Base-by-base conservation (phyloP, 2,113 vertebrate species). In the Butorides virescens region DNA sequence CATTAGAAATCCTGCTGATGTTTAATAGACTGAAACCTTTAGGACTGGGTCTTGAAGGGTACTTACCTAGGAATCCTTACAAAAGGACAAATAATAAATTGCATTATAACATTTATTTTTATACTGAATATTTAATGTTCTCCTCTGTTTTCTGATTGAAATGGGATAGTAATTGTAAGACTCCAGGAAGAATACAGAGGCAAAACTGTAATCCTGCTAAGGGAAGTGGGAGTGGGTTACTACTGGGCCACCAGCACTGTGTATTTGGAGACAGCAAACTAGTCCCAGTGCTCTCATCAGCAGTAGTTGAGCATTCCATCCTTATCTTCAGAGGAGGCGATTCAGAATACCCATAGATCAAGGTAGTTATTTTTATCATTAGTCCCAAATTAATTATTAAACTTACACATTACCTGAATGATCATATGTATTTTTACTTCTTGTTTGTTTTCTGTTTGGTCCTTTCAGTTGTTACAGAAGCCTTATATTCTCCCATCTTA, bases 11-110 rank as follows among this genome's bases (percentile, higher is more conserved):
- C 19, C 61, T 91, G 36, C 68, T 61, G 83, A 42, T 95, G 76
- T 96, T 97, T 91, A 93, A 94, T 91, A 79, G 73, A 70, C 68
- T 89, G 23, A 72, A 86, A 75, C 58, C 92, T 78, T 56, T 84
- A 84, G 61, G 55, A 56, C 56, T 72, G 62, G 3, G 14, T 85
- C 52, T 87, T 81, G 63, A 92, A 87, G 56, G 47, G 30, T 70
- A 44, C 74, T 95, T 90, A 74, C 50, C 68, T 86, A 39, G 84
- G 68, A 91, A 71, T 86, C 56, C 59, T 90, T 74, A 86, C 4
- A 11, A 58, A 78, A 90, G 70, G 66, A 72, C 46, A 81, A 92
- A 78, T 46, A 92, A 92, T 67, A 63, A 76, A 80, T 71, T 66
- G 6, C 12, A 55, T 84, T 61, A 19, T 71, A 61, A 49, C 16